phyloP scores from a whole-genome alignment of 1,140 invertebrate species.

The Brachionus paranguensis region DNA sequence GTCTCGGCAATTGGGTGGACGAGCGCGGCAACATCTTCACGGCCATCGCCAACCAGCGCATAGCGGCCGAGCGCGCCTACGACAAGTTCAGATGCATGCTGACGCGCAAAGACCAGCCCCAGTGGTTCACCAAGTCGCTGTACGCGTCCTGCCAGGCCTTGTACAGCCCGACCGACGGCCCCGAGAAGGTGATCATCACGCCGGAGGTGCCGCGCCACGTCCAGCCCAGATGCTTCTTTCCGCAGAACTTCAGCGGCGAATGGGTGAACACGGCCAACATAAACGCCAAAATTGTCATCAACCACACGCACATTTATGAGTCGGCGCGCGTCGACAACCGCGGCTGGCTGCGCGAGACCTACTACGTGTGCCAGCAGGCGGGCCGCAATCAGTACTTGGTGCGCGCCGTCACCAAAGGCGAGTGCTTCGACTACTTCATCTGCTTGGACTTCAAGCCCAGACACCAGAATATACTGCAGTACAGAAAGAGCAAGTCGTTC shows the following conservation, averaged over 20 bases:
- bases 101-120: slow-evolving; percentile 36
- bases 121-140: slow-evolving; percentile 27
- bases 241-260: slow-evolving; percentile 36
- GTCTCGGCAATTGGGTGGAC: slow-evolving; percentile 30
- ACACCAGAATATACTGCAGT: slow-evolving; percentile 36
- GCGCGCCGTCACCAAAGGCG: slow-evolving; percentile 26
- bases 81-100: slow-evolving; percentile 40
- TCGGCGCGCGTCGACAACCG: slow-evolving; percentile 27
- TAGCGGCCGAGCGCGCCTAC: slow-evolving; percentile 10
- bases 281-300: slow-evolving; percentile 30
- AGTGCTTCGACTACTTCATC: slow-evolving; percentile 40
- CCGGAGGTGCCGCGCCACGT: slow-evolving; percentile 27
- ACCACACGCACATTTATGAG: slow-evolving; percentile 36
- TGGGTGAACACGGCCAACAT: slow-evolving; percentile 40
- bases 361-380: slow-evolving; percentile 39
- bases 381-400: slow-evolving; percentile 40
- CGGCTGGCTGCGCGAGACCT: slow-evolving; percentile 32
- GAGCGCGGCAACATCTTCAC: slow-evolving; percentile 34
- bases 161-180: slow-evolving; percentile 24
- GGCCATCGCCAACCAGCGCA: slow-evolving; percentile 28
- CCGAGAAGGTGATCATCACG: slow-evolving; percentile 25
- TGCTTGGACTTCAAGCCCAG: slow-evolving; percentile 28
- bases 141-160: slow-evolving; percentile 30
- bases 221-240: slow-evolving; percentile 23
- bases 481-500: slow-evolving; percentile 30